These are phyloP conservation scores for Tamias sibiricus DNA, from an alignment of 2,113 vertebrate genomes.

Conservation along the genomic window DNA sequence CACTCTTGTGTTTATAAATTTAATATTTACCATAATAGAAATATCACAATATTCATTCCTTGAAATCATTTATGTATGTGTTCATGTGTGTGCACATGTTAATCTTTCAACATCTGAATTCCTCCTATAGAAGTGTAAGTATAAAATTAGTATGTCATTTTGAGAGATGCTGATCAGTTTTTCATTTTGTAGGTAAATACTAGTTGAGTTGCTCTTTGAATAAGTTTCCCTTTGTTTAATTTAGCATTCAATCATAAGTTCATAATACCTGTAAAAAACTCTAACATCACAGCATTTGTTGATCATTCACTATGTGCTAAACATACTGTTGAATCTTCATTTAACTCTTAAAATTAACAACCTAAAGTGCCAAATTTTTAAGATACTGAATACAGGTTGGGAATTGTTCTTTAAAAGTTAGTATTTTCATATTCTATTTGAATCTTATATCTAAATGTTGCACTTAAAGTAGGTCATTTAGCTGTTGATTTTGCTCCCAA, in stretches of 20 bases:
- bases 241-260: background rate
- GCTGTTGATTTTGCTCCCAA: background rate
- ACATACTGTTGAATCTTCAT: background rate
- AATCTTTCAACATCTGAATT: slow-evolving; percentile 29
- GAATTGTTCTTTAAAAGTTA: slow-evolving; percentile 13
- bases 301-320: background rate
- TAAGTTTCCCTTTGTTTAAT: background rate
- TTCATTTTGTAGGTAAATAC: slow-evolving; percentile 17
- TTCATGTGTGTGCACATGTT: background rate
- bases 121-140: background rate
- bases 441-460: background rate
- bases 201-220: background rate
- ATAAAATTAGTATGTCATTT: background rate
- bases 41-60: slow-evolving; percentile 11
- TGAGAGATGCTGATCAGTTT: background rate
- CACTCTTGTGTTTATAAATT: background rate
- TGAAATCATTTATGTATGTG: background rate
- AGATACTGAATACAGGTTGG: background rate
- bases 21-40: background rate
- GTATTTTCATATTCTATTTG: background rate
- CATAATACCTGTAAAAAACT: background rate
- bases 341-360: background rate
- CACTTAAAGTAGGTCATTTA: background rate
- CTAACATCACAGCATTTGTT: background rate
- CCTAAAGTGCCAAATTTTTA: background rate